phyloP scores from a whole-genome alignment of 2,113 vertebrate species.

The Elaphurus davidianus region DNA sequence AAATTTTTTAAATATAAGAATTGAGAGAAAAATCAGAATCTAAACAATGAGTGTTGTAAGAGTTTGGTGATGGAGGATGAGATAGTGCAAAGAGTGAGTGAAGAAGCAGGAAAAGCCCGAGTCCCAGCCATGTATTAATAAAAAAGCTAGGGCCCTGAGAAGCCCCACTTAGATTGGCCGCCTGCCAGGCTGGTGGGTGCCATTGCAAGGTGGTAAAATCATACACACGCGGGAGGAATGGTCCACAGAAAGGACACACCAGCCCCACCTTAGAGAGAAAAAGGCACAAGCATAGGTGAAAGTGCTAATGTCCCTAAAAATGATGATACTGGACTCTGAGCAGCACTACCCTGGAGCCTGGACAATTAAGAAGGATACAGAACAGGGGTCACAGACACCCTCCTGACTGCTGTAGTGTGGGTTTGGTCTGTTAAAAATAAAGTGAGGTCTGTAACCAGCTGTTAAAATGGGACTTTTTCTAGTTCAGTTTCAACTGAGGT shows the following conservation, averaged over 20 bases:
- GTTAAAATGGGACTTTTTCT: not conserved
- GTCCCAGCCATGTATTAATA: not conserved
- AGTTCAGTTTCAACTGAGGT: not conserved
- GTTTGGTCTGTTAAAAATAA: not conserved
- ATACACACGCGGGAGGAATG: not conserved
- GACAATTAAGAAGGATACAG: not conserved
- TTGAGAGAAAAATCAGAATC: not conserved
- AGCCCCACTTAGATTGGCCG: too few species aligned
- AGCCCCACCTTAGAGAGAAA: not conserved
- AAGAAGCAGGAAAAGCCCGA: not conserved
- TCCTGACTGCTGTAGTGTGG: not conserved
- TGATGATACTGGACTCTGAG: not conserved
- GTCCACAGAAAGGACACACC: not conserved
- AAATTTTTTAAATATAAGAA: not conserved
- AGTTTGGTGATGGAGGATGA: not conserved
- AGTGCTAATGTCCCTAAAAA: not conserved
- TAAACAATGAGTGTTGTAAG: not conserved
- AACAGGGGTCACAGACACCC: not conserved
- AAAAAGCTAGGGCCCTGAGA: not conserved
- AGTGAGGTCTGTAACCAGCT: not conserved
- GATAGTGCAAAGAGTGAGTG: not conserved
- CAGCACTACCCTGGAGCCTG: not conserved
- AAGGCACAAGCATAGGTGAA: conserved; percentile 21
- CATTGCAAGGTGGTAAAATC: not conserved
- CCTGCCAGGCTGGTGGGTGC: not conserved